These are phyloP conservation scores for Stenotaenia linearis DNA, from an alignment of 2,888 invertebrate genomes.

Conservation along the genomic window DNA sequence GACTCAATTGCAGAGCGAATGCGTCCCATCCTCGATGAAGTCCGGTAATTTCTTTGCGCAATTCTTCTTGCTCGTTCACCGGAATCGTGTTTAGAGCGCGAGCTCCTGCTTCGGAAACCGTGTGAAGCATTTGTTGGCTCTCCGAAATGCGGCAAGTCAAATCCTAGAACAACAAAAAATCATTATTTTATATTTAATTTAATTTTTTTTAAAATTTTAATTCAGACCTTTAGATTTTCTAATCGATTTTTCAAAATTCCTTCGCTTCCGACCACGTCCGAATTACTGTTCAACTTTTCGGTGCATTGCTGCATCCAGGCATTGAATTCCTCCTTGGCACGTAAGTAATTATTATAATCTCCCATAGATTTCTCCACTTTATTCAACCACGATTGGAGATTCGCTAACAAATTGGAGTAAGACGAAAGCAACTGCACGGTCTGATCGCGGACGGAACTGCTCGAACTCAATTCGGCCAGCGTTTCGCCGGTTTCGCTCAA, in stretches of 20 bases:
- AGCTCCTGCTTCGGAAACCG: constrained; percentile 64
- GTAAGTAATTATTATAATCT: constrained; percentile 84
- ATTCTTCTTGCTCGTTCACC: constrained; percentile 68
- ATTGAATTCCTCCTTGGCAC: constrained; percentile 74
- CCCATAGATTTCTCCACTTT: constrained; percentile 84
- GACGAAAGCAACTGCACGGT: constrained; percentile 75
- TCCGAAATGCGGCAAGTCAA: constrained; percentile 51
- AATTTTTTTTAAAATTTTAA: constrained; percentile 1
- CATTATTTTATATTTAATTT: background rate
- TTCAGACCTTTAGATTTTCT: constrained; percentile 71
- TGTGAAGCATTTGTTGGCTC: constrained; percentile 71
- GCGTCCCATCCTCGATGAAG: constrained; percentile 83
- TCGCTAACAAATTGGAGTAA: constrained; percentile 71
- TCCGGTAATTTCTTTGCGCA: constrained; percentile 68
- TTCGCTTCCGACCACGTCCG: constrained; percentile 68
- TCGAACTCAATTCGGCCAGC: constrained; percentile 78
- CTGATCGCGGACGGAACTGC: constrained; percentile 76
- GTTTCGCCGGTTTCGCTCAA: constrained; percentile 80
- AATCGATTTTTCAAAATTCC: constrained; percentile 70
- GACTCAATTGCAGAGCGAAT: constrained; percentile 78
- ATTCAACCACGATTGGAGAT: constrained; percentile 69
- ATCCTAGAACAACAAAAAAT: constrained; percentile 42
- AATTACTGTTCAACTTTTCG: constrained; percentile 73
- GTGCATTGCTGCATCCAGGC: constrained; percentile 77
- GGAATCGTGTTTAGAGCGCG: constrained; percentile 76